Conservation (phyloP, 2,888 invertebrate species). For the Stenchaetothrips biformis region DNA sequence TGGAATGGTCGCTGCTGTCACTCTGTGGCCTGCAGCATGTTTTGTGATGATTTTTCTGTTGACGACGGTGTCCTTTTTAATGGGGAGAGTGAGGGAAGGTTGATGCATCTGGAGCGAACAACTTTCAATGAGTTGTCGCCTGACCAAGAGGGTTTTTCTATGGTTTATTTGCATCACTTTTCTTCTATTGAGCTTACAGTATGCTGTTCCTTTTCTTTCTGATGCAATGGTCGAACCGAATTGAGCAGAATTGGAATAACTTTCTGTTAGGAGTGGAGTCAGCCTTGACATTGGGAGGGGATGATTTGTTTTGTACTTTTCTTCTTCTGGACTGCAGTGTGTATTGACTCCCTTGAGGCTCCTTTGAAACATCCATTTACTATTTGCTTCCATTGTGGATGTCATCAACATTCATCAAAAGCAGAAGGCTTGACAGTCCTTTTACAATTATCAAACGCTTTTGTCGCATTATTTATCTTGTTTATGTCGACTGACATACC, state of each 20-base stretch:
- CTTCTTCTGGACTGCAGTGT: not conserved
- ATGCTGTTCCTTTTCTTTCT: not conserved
- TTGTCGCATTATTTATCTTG: no score
- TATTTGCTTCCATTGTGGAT: no score
- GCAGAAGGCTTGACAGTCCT: no score
- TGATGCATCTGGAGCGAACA: not conserved
- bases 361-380: not conserved
- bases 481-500: no score
- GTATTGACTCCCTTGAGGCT: not conserved
- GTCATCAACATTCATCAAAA: no score
- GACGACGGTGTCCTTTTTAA: not conserved
- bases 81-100: not conserved
- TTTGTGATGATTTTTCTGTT: not conserved
- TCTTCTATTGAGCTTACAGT: not conserved
- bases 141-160: not conserved
- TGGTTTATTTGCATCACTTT: not conserved
- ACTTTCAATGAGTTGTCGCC: not conserved
- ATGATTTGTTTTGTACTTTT: not conserved
- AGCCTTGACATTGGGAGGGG: not conserved
- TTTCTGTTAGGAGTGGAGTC: not conserved
- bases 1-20: not conserved
- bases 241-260: no score
- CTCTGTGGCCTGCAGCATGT: not conserved
- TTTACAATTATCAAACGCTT: no score
- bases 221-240: no score